Base-by-base conservation (phyloP, 1,140 invertebrate species). In the Tetragonula clypearis region DNA sequence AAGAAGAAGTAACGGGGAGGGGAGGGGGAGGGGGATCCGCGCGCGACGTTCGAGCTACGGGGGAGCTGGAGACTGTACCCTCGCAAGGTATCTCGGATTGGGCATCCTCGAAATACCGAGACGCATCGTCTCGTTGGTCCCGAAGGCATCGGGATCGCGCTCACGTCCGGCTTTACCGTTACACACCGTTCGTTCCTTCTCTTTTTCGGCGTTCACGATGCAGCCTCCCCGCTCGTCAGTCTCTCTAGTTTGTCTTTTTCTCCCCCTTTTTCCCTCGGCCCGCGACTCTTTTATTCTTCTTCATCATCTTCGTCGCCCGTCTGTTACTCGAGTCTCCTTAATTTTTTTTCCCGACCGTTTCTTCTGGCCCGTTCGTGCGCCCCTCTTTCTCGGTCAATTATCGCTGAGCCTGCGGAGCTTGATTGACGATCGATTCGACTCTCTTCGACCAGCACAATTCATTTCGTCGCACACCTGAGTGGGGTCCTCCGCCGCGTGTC, bases 101-200 rank as follows among this genome's bases (percentile, higher is more conserved):
- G 85, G 82, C 65, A 69, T 79, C 60, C 78, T 30, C 72, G 55
- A 60, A 79, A 79, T 82, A 81, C 73, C 77, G 83, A 72, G 73
- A 86, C 65, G 66, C 74, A 30, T 56, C 26, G 23, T 62, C 62
- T 62, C 35, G 66, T 76, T 78, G 73, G 60, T 72, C 86, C 41
- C 74, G 26, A 41, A 69, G 62, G 35, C 83, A 89, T 90, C 81
- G 87, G 53, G 49, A 90, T 82, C 71, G 55, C 79, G 87, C 82
- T 91, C 90, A 91, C 90, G 89, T 90, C 55, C 86, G n/a, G 5
- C 66, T 72, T 87, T 90, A 90, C 90, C 89, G 90, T 91, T 91
- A 90, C 77, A 60, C 58, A 65, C 35, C 62, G 56, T 80, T 80
- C 79, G 84, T 90, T 86, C 78, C 84, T 80, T 69, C 79, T 88